Percentiles rank a stretch among this genome's conserved stretches.
Conservation (phyloP, 2,113 vertebrate genomes). For the Mustela lutreola region DNA sequence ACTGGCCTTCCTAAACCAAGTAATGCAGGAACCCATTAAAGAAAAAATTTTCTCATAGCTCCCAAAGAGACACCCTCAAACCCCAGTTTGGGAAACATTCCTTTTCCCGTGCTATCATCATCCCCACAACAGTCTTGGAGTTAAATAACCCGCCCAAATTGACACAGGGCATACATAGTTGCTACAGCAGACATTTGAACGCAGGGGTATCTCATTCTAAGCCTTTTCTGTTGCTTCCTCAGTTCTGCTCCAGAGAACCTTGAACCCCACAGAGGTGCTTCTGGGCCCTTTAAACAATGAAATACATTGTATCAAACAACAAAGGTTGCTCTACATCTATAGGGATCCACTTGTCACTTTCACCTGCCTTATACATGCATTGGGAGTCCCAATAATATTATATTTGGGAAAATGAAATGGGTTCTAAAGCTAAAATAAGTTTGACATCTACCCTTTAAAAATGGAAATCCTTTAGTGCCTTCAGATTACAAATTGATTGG, state of each 20-base stretch:
- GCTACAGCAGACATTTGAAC: not conserved
- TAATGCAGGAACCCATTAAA: not conserved
- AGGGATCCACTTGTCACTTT: not conserved
- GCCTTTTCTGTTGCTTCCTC: not conserved
- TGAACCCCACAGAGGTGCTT: not conserved
- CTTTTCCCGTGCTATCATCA: not conserved
- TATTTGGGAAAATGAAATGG: slow-evolving; percentile 21
- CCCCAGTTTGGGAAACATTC: not conserved
- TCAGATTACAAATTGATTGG: not conserved
- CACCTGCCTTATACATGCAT: not conserved
- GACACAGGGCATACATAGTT: not conserved
- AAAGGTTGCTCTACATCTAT: not conserved
- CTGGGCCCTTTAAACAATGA: not conserved
- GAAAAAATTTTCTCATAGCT: too few species aligned
- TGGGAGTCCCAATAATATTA: not conserved
- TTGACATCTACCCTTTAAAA: slow-evolving; percentile 8
- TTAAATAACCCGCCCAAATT: not conserved
- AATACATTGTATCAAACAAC: not conserved
- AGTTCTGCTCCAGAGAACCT: not conserved
- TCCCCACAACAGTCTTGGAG: not conserved
- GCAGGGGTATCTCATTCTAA: not conserved
- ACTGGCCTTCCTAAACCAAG: not conserved
- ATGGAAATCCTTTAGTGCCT: slow-evolving; percentile 19
- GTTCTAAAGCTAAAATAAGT: slow-evolving; percentile 22
- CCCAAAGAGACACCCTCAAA: not conserved